A percentile compares a stretch with the other conserved stretches of the same genome.
Evolutionary conservation across 2,888 invertebrate species (phyloP).

Genomic region (Hydropsyche betteni): DNA sequence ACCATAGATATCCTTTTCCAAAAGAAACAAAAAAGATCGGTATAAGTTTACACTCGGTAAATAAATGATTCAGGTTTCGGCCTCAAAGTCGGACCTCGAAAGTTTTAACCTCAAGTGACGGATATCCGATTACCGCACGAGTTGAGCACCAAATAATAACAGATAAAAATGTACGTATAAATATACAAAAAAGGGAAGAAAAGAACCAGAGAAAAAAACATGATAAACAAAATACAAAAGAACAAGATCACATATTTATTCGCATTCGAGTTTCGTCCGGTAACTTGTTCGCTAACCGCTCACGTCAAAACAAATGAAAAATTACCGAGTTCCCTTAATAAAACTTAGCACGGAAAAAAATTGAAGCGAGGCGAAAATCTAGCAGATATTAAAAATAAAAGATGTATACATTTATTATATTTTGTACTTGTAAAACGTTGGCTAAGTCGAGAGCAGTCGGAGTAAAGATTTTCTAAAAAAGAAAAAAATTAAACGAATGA

Average conservation of each 20-base stretch:
- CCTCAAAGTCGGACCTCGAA: slow-evolving; percentile 1
- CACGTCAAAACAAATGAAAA: slow-evolving; percentile 36
- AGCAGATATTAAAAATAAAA: slow-evolving; percentile 17
- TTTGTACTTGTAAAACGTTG: not conserved
- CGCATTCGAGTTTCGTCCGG: slow-evolving; percentile 14
- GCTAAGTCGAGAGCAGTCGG: not conserved
- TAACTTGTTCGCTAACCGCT: slow-evolving; percentile 21
- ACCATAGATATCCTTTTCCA: too few relatives aligned
- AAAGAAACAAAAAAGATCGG: too few relatives aligned
- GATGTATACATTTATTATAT: not conserved
- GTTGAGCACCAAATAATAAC: not conserved
- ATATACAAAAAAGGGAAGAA: not conserved
- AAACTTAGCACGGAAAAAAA: slow-evolving; percentile 5
- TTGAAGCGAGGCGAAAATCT: slow-evolving; percentile 1
- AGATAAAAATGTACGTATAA: not conserved
- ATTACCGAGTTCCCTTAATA: slow-evolving; percentile 28
- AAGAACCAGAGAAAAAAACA: not conserved
- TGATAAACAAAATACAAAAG: slow-evolving; percentile 1
- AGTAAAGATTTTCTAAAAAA: not conserved
- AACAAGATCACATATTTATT: slow-evolving; percentile 28
- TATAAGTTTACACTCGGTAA: not conserved
- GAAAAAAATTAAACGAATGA: not conserved
- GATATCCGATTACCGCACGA: slow-evolving; percentile 12
- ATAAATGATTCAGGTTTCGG: not conserved
- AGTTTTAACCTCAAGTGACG: slow-evolving; percentile 18